Evolutionary conservation across 2,888 invertebrate species (phyloP).

Genomic region (Perizoma flavofasciatum): DNA sequence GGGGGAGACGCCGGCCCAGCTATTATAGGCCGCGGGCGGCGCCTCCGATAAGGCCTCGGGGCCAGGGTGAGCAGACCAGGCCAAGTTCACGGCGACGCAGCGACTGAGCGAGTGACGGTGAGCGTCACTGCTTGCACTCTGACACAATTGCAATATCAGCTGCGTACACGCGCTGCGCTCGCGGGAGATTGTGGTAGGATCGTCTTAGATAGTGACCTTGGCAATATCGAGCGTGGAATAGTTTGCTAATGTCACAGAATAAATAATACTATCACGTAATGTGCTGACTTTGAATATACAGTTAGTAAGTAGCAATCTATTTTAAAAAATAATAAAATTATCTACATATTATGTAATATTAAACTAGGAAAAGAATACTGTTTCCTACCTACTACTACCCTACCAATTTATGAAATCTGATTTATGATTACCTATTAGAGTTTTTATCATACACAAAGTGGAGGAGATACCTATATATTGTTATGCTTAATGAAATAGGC

Average conservation of each 20-base stretch:
- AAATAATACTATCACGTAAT: too few species aligned
- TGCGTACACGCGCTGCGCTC: conserved; percentile 18
- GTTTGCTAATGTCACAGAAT: conserved; percentile 19
- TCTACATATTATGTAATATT: too few species aligned
- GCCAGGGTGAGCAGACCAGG: conserved; percentile 76
- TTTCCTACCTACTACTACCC: too few species aligned
- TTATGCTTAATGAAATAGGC: too few species aligned
- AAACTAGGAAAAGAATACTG: too few species aligned
- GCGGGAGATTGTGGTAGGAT: conserved; percentile 50
- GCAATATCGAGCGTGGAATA: conserved; percentile 41
- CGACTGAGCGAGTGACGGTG: conserved; percentile 67
- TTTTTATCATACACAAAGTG: too few species aligned
- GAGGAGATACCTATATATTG: too few species aligned
- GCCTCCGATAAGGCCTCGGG: conserved; percentile 77
- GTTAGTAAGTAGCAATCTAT: too few species aligned
- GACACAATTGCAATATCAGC: conserved; percentile 34
- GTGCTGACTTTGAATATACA: conserved; percentile 3
- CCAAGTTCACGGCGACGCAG: conserved; percentile 81
- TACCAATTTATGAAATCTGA: too few species aligned
- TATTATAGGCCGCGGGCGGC: conserved; percentile 82
- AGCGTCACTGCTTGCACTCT: conserved; percentile 35
- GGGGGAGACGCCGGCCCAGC: conserved; percentile 78
- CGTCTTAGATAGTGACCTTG: conserved; percentile 69
- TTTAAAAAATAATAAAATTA: too few species aligned
- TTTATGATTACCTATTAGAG: too few species aligned